Percentiles rank a stretch among this genome's conserved stretches.
phyloP scores from a whole-genome alignment of 2,797 vertebrate genomes.

The Characodon lateralis region DNA sequence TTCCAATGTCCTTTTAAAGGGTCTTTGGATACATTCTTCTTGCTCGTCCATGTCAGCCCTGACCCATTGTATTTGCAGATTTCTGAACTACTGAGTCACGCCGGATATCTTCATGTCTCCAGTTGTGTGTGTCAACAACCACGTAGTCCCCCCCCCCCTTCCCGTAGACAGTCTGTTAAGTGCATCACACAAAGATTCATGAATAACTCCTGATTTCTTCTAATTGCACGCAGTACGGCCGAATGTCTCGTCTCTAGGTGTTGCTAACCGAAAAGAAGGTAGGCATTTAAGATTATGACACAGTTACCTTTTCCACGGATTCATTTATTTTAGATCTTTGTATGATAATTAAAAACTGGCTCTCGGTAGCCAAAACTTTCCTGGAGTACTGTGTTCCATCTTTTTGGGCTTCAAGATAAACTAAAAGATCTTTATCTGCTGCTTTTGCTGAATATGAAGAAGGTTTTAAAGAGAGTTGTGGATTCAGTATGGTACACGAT shows the following conservation, averaged over 20 bases:
- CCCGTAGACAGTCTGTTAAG: conserved; percentile 64
- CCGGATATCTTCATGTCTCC: conserved; percentile 81
- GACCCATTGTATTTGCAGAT: conserved; percentile 80
- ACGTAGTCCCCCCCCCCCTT: conserved; percentile 66
- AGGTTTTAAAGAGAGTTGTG: conserved; percentile 38
- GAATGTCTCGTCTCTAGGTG: conserved; percentile 99
- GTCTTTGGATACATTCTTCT: conserved; percentile 86
- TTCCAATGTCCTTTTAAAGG: conserved; percentile 64
- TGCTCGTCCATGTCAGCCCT: conserved; percentile 86
- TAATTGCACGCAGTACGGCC: conserved; percentile 95
- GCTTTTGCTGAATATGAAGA: conserved; percentile 15
- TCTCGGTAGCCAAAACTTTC: conserved; percentile 32
- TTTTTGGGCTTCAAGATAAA: conserved; percentile 17
- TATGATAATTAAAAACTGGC: conserved; percentile 33
- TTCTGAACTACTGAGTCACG: conserved; percentile 80
- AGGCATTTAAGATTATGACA: conserved; percentile 86
- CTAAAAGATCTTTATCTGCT: conserved; percentile 17
- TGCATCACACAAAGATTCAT: conserved; percentile 80
- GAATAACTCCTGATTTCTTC: conserved; percentile 96
- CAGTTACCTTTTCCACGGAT: conserved; percentile 81
- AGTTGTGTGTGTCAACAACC: conserved; percentile 88
- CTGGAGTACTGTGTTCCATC: conserved; percentile 28
- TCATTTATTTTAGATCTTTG: conserved; percentile 52
- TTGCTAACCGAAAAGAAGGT: conserved; percentile 99
- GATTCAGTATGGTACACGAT: conserved; percentile 31